Evolutionary conservation across 2,113 vertebrate species (phyloP).

Genomic region (Crotalus viridis): DNA sequence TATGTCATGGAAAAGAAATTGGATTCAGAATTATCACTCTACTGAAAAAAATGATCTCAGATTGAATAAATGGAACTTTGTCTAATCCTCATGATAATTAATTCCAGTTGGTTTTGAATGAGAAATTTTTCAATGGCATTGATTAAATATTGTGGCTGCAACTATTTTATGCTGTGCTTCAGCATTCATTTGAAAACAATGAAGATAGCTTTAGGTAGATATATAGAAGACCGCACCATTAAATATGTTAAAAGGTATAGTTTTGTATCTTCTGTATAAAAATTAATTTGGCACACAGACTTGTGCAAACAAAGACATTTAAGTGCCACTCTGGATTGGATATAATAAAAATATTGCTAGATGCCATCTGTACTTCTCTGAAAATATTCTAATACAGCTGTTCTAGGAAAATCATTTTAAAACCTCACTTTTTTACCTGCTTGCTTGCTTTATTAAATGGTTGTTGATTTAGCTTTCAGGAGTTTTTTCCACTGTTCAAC

Average conservation of each 20-base stretch:
- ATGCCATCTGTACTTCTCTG: background rate
- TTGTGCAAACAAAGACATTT: background rate
- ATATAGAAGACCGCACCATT: background rate
- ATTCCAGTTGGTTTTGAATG: background rate
- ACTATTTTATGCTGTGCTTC: background rate
- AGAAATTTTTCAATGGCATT: background rate
- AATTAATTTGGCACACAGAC: background rate
- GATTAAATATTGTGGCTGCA: background rate
- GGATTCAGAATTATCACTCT: background rate
- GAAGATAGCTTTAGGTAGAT: background rate
- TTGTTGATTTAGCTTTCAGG: background rate
- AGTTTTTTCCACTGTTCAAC: background rate
- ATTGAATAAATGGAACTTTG: background rate
- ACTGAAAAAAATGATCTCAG: background rate
- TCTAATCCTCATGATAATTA: background rate
- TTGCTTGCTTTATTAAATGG: background rate
- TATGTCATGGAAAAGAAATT: background rate
- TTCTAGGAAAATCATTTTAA: background rate
- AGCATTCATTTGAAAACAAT: background rate
- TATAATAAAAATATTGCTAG: background rate
- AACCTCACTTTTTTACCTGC: background rate
- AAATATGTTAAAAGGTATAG: background rate
- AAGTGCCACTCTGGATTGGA: background rate
- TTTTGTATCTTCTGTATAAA: background rate
- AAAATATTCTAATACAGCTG: background rate